Percentiles rank a stretch among this genome's conserved stretches.
phyloP scores from a whole-genome alignment of 2,888 invertebrate genomes.

The Drosophila hawaiiensis region DNA sequence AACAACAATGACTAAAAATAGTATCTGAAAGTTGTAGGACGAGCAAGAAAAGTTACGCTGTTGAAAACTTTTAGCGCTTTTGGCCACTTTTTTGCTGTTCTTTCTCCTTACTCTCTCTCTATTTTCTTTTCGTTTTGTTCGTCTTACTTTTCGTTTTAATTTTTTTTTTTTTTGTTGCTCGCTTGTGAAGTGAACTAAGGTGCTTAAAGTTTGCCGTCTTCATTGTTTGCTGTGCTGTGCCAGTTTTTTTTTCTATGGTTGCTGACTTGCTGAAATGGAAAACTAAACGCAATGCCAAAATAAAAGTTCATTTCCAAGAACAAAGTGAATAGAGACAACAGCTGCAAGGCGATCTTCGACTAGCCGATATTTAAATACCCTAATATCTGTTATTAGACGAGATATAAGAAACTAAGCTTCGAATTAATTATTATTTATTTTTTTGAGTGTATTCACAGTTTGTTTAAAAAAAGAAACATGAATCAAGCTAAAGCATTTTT shows the following conservation, averaged over 20 bases:
- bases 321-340: constrained; percentile 20
- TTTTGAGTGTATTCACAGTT: neutral
- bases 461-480: neutral
- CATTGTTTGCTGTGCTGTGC: constrained; percentile 32
- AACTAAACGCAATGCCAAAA: constrained; percentile 43
- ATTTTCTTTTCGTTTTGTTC: constrained; percentile 5
- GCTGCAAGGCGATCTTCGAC: neutral
- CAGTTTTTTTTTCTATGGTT: constrained; percentile 15
- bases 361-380: neutral
- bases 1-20: constrained; percentile 46
- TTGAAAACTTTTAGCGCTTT: constrained; percentile 65
- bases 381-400: neutral
- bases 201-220: constrained; percentile 61
- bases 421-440: too few species aligned
- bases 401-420: too few species aligned
- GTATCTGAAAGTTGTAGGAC: constrained; percentile 49
- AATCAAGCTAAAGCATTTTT: fast-evolving
- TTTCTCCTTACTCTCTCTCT: constrained; percentile 26
- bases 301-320: constrained; percentile 21
- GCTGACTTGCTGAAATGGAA: constrained; percentile 45
- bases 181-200: constrained; percentile 59
- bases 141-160: neutral
- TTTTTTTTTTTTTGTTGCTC: constrained; percentile 5
- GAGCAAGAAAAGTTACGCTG: constrained; percentile 49
- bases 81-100: constrained; percentile 39